Evolutionary conservation across 2,888 invertebrate genomes (phyloP), one percentile per base, ranked within the genome.

Genomic region (Sesia bembeciformis): DNA sequence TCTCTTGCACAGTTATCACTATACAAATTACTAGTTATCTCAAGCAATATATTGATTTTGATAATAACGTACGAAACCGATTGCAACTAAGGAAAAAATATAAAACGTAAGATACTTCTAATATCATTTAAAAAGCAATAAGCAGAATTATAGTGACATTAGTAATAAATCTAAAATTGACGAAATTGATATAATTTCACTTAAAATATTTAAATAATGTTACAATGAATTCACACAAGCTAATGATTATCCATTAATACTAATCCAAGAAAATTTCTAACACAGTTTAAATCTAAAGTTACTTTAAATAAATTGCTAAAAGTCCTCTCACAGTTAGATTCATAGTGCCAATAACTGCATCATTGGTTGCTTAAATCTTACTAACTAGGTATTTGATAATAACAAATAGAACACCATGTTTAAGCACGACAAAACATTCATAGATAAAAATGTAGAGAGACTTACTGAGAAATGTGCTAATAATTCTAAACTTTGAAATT

Each of bases 371-470:
- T 84, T 87, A 82, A 78, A 80, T 74, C 90, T 90, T 90, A 90
- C 75, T 76, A 84, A 68, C 90, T 90, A 90, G 80, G 80, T 89
- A 89, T 88, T 89, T 89, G 79, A 87, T 90, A 23, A 23, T 23
- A 90, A 90, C 89, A 90, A 90, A 90, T 88, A 90, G 90, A 90
- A 90, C 90, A 90, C 90, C 90, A 86, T 86, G 85, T 75, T 88
- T 88, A 90, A 90, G 90, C 90, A 90, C 90, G 90, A 90, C 87
- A 90, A 90, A 90, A 90, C 90, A 90, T 90, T 86, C 80, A 90
- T 90, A 90, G 89, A 86, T 89, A 87, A 90, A 89, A 89, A 84
- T 88, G 88, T 90, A 90, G 90, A 90, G 90, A 90, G 89, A 90
- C 89, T 85, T 87, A 88, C 78, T 88, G 87, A 90, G 89, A 90